Percentiles rank a stretch among this genome's conserved stretches.
phyloP scores from a whole-genome alignment of 2,888 invertebrate species.

The Cyclophora punctaria region DNA sequence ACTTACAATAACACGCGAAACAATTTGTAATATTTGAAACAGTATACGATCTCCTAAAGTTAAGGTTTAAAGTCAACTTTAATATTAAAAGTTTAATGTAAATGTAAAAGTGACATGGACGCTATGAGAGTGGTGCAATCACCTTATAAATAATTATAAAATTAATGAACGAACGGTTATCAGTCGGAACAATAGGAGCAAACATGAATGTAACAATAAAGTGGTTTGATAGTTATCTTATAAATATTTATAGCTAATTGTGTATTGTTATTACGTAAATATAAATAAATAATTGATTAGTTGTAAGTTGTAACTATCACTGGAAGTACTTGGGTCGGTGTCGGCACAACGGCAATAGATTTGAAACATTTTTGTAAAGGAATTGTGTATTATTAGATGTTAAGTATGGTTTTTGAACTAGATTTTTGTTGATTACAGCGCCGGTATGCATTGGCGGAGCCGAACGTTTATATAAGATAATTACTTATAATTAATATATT shows the following conservation, averaged over 20 bases:
- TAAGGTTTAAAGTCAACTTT: conserved; percentile 74
- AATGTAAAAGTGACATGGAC: conserved; percentile 66
- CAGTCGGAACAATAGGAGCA: conserved; percentile 57
- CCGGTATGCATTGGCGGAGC: conserved; percentile 5
- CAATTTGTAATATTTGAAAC: conserved; percentile 75
- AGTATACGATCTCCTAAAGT: conserved; percentile 75
- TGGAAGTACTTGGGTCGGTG: conserved; percentile 60
- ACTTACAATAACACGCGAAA: conserved; percentile 47
- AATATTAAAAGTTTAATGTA: conserved; percentile 59
- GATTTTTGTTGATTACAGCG: conserved; percentile 29
- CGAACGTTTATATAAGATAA: not conserved
- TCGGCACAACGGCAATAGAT: conserved; percentile 44
- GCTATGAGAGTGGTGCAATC: conserved; percentile 58
- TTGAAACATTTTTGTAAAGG: conserved; percentile 53
- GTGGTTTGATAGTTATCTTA: conserved; percentile 73
- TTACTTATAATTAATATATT: not conserved
- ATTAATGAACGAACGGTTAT: conserved; percentile 33
- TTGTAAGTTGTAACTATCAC: conserved; percentile 71
- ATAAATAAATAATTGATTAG: conserved; percentile 74
- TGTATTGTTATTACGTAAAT: conserved; percentile 75
- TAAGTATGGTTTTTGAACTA: conserved; percentile 37
- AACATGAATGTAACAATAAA: conserved; percentile 65
- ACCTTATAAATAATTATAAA: conserved; percentile 38
- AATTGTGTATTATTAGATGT: conserved; percentile 52
- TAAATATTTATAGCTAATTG: conserved; percentile 76